Percentiles rank a stretch among this genome's conserved stretches.
Conservation (phyloP, 2,113 vertebrate species). For the Cheirogaleus medius region DNA sequence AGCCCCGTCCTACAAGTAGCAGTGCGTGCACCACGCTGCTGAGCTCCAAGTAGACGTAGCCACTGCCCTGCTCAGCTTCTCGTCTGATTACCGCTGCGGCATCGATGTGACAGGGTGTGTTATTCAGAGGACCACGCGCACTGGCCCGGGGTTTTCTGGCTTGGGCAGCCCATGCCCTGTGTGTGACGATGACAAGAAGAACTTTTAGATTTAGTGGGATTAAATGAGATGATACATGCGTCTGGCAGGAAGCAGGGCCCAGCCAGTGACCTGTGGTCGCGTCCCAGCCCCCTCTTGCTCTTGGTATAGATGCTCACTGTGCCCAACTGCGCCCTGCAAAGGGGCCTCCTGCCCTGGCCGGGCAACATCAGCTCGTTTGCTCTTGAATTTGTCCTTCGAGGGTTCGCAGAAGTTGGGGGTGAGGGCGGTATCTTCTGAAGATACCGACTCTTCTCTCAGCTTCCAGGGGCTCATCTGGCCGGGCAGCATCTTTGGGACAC, state of each 20-base stretch:
- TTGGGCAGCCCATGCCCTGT: background rate
- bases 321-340: background rate
- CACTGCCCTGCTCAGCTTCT: background rate
- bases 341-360: too few relatives aligned
- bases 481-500: background rate
- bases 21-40: rapidly evolving
- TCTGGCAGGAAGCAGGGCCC: background rate
- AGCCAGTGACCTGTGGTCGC: background rate
- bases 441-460: too few relatives aligned
- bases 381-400: background rate
- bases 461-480: background rate
- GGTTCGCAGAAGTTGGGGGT: background rate
- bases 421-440: too few relatives aligned
- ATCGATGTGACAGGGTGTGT: background rate
- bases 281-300: background rate
- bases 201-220: background rate
- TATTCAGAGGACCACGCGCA: background rate
- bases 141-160: background rate
- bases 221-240: rapidly evolving
- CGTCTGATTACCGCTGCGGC: background rate
- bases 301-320: background rate
- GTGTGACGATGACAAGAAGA: background rate
- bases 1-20: rapidly evolving
- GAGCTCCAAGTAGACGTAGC: background rate
- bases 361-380: background rate